Conservation (phyloP, 1,140 invertebrate species). For the Parasteatoda tepidariorum region DNA sequence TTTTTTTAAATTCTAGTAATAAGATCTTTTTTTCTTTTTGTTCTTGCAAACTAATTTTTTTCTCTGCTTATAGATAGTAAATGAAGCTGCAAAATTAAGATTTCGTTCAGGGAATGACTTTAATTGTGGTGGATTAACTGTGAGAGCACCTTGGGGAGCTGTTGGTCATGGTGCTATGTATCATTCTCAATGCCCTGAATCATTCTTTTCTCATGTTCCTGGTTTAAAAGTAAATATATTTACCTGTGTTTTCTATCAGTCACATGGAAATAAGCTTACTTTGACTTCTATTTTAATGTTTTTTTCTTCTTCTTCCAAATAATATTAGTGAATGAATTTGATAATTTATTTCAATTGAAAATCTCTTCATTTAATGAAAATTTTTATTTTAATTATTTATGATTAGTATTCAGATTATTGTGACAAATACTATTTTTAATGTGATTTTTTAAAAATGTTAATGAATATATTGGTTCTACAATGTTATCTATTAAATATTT, state of each 20-base stretch:
- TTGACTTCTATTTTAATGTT: background rate
- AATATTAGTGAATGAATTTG: background rate
- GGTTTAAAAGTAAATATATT: constrained; percentile 84
- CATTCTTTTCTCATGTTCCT: constrained; percentile 95
- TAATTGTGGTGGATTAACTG: constrained; percentile 91
- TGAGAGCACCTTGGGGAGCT: constrained; percentile 84
- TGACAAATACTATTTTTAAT: too few relatives aligned
- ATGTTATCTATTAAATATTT: too few relatives aligned
- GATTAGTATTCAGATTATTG: too few relatives aligned
- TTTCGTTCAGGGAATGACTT: constrained; percentile 93
- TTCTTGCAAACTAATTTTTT: background rate
- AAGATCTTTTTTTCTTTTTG: background rate
- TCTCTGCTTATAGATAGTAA: constrained; percentile 71
- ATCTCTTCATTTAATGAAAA: background rate
- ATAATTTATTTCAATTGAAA: background rate
- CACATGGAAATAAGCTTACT: background rate
- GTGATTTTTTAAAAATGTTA: too few relatives aligned
- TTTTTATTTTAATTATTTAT: too few relatives aligned
- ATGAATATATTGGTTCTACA: too few relatives aligned
- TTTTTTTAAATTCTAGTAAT: too few relatives aligned
- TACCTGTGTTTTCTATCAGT: too few relatives aligned
- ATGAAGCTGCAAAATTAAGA: constrained; percentile 91
- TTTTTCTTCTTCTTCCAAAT: background rate
- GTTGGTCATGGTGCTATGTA: constrained; percentile 94
- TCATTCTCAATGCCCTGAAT: constrained; percentile 98